Percentiles rank a stretch among this genome's conserved stretches.
phyloP scores from a whole-genome alignment of 2,797 vertebrate genomes.

The Antennarius maculatus region DNA sequence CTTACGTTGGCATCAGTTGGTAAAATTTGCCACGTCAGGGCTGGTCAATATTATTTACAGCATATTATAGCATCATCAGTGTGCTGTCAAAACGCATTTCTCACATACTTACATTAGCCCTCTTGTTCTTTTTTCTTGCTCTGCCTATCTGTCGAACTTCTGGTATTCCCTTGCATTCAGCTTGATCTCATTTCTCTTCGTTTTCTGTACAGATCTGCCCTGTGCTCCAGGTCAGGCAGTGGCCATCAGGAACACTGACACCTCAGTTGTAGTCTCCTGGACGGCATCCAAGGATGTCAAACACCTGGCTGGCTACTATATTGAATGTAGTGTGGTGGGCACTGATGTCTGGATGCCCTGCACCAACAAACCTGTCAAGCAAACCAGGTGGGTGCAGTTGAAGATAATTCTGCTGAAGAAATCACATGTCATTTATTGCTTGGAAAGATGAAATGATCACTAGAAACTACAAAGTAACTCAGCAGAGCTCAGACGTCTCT shows the following conservation, averaged over 20 bases:
- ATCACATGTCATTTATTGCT: neutral
- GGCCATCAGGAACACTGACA: conserved; percentile 88
- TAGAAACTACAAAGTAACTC: too few species aligned
- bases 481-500: too few species aligned
- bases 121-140: neutral
- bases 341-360: conserved; percentile 91
- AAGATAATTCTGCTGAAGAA: neutral
- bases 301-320: conserved; percentile 92
- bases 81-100: neutral
- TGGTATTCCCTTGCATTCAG: neutral
- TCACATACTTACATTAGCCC: too few species aligned
- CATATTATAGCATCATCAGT: neutral
- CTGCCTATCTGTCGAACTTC: neutral
- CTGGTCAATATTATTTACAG: neutral
- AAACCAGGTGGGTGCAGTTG: conserved; percentile 82
- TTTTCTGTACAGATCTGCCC: conserved; percentile 85
- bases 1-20: neutral
- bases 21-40: neutral
- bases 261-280: conserved; percentile 92
- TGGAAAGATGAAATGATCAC: neutral
- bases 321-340: conserved; percentile 87
- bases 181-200: neutral
- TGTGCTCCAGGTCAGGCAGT: conserved; percentile 85
- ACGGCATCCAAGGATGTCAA: conserved; percentile 86
- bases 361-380: conserved; percentile 97